Evolutionary conservation across 2,888 invertebrate species (phyloP), one percentile per base, ranked within the genome.

Genomic region (Junonia oenone): DNA sequence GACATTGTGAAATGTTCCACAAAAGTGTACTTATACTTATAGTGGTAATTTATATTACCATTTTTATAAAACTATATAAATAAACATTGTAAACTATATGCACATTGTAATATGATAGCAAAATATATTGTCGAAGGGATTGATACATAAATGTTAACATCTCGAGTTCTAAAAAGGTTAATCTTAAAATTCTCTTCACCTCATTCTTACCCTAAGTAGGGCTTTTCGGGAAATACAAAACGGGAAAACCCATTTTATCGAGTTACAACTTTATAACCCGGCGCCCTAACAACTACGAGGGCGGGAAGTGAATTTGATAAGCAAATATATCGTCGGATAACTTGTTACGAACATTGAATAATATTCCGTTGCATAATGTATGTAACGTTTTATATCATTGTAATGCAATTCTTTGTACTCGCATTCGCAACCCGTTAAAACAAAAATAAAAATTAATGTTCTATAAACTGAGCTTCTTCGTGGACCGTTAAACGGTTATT

Each of bases 241-340:
- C 56, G 61, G 64, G 35, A 61, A 61, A 58, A 38, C 64, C 64
- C 52, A 58, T 56, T 63, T 61, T 56, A 59, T 62, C 58, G 61
- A 54, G 61, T 63, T 61, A 62, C 56, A 51, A 55, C 55, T 63
- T 63, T 62, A 56, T 45, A 56, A 58, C 56, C 58, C 29, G 55
- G 48, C 46, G 43, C 54, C 49, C 47, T 52, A 45, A 31, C 48
- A 29, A 54, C 38, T 51, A 31, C 26, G 14, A 45, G 56, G 56
- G 51, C 19, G 29, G 52, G 46, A 27, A 58, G 49, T 26, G 43
- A 48, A 56, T 54, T 47, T 56, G 47, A 56, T 51, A 56, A 54
- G 46, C 52, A 59, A 59, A 59, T 50, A 49, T 40, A 52, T 51
- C 11, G 38, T 15, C 29, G 11, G 45, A 37, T 33, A 49, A 55